phyloP scores from a whole-genome alignment of 2,888 invertebrate genomes.

The Acleris holmiana region DNA sequence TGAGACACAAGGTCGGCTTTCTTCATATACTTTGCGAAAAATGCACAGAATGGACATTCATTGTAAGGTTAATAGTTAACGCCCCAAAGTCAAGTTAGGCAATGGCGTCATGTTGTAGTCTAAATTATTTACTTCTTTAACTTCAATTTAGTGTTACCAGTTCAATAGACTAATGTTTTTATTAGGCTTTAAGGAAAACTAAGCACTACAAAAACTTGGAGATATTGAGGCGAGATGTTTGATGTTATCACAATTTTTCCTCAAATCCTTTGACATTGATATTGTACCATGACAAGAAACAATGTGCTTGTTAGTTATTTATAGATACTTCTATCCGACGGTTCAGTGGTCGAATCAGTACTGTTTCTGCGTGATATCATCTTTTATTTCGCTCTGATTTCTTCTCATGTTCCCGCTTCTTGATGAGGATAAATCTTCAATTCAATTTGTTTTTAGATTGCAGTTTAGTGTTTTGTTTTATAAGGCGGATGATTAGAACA shows the following conservation, averaged over 20 bases:
- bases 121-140: not conserved
- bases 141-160: not conserved
- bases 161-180: not conserved
- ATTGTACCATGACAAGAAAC: slow-evolving; percentile 21
- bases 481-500: slow-evolving; percentile 19
- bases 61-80: slow-evolving; percentile 21
- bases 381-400: slow-evolving; percentile 11
- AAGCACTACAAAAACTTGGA: slow-evolving; percentile 12
- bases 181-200: slow-evolving; percentile 20
- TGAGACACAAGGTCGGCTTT: slow-evolving; percentile 25
- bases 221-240: slow-evolving; percentile 20
- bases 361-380: slow-evolving; percentile 3
- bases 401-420: slow-evolving; percentile 12
- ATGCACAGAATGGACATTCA: slow-evolving; percentile 19
- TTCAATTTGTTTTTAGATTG: slow-evolving; percentile 5
- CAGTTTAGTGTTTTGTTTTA: slow-evolving; percentile 13
- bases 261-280: slow-evolving; percentile 23
- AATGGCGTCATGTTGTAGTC: slow-evolving; percentile 9
- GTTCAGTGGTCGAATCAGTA: slow-evolving; percentile 2
- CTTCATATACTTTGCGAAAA: slow-evolving; percentile 12
- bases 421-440: slow-evolving; percentile 13
- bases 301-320: slow-evolving; percentile 17
- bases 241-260: slow-evolving; percentile 30
- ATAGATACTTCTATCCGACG: slow-evolving; percentile 6
- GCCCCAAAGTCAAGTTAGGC: slow-evolving; percentile 16